These are phyloP conservation scores for Drosophila buzzatii DNA, from an alignment of 2,888 invertebrate genomes.

Conservation along the genomic window DNA sequence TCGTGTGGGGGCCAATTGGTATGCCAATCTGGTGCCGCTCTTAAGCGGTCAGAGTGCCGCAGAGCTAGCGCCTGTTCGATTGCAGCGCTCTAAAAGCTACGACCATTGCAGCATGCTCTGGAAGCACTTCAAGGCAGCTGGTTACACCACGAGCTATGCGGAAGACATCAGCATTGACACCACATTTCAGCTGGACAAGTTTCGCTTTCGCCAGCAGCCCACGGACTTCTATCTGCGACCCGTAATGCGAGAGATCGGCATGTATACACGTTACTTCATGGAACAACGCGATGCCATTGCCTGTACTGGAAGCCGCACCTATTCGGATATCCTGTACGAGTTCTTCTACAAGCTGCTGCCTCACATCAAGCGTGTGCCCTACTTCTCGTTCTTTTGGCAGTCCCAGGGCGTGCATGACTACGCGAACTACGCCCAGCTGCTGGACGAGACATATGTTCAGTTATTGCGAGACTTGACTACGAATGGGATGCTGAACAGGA, in stretches of 20 bases:
- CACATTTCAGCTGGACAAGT: neutral
- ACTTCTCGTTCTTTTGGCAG: neutral
- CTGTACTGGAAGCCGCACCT: neutral
- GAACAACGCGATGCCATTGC: neutral
- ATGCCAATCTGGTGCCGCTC: slow-evolving; percentile 86
- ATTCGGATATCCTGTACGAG: neutral
- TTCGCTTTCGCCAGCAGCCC: neutral
- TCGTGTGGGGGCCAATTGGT: slow-evolving; percentile 94
- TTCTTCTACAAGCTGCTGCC: neutral
- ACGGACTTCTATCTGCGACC: neutral
- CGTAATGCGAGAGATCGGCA: neutral
- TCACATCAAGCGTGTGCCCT: neutral
- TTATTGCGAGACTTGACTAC: neutral
- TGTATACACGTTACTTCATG: neutral
- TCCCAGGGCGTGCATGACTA: neutral
- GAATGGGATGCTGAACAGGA: slow-evolving; percentile 87
- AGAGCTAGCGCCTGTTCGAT: slow-evolving; percentile 86
- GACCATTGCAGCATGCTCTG: neutral
- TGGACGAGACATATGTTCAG: neutral
- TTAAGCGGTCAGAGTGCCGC: slow-evolving; percentile 88
- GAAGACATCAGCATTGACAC: neutral
- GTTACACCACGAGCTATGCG: neutral
- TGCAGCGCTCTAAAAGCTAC: neutral
- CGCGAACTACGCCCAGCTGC: neutral
- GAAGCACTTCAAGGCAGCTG: neutral